Evolutionary conservation across 2,113 vertebrate species (phyloP).

Genomic region (Romanogobio albipinnatus): DNA sequence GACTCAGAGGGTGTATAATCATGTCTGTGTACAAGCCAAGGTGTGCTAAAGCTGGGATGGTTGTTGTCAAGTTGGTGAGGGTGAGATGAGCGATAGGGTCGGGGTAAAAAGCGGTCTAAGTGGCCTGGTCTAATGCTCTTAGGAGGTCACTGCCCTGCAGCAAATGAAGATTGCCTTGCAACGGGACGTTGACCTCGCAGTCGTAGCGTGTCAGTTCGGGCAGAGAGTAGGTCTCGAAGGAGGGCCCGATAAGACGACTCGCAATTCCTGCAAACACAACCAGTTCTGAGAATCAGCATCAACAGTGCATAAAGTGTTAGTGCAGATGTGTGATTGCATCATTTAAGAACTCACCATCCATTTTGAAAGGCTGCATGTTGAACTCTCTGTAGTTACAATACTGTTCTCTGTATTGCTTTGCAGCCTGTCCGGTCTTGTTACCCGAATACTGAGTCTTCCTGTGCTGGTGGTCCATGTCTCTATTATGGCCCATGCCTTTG

Average conservation of each 20-base stretch:
- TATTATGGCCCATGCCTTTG: constrained; percentile 70
- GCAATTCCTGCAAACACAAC: constrained; percentile 78
- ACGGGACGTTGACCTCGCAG: constrained; percentile 96
- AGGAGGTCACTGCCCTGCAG: constrained; percentile 95
- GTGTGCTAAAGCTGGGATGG: constrained; percentile 22
- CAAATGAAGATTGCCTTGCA: constrained; percentile 87
- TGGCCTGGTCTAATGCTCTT: constrained; percentile 91
- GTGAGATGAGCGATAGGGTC: constrained; percentile 45
- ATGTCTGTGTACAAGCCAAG: constrained; percentile 30
- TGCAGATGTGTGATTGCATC: background rate
- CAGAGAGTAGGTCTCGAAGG: constrained; percentile 84
- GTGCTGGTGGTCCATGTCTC: constrained; percentile 75
- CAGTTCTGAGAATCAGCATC: constrained; percentile 26
- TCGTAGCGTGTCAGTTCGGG: constrained; percentile 95
- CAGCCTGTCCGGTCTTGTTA: constrained; percentile 60
- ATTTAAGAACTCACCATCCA: constrained; percentile 77
- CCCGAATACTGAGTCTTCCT: constrained; percentile 75
- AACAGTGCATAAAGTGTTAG: background rate
- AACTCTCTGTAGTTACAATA: constrained; percentile 82
- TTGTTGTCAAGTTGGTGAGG: constrained; percentile 39
- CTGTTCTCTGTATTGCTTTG: constrained; percentile 69
- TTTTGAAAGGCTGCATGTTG: constrained; percentile 74
- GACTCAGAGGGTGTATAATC: constrained; percentile 9
- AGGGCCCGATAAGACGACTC: constrained; percentile 86
- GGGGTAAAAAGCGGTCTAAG: constrained; percentile 69